A percentile compares a stretch with the other conserved stretches of the same genome.
phyloP scores from a whole-genome alignment of 1,140 invertebrate species.

The Drosophila mauritiana region DNA sequence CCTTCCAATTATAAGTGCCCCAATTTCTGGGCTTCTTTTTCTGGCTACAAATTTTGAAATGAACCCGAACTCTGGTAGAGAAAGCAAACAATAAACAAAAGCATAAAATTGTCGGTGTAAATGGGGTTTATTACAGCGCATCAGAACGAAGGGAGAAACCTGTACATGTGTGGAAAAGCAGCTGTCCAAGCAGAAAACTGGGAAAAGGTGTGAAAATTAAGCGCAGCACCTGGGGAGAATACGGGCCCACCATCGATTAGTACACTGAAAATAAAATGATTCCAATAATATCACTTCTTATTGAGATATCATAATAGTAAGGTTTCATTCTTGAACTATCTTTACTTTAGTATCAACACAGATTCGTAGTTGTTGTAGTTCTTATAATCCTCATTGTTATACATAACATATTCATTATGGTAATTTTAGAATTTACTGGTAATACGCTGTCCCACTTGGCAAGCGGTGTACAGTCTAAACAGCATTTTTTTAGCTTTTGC shows the following conservation, averaged over 20 bases:
- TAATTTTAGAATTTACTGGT: neutral
- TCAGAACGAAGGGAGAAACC: slow-evolving; percentile 15
- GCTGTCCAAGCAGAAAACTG: slow-evolving; percentile 43
- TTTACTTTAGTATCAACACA: no score
- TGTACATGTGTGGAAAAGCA: slow-evolving; percentile 33
- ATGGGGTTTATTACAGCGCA: slow-evolving; percentile 74
- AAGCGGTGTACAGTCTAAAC: slow-evolving; percentile 17
- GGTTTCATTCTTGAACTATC: no score
- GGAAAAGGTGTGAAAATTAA: slow-evolving; percentile 55
- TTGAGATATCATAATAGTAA: no score
- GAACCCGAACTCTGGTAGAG: slow-evolving; percentile 53
- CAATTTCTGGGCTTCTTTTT: slow-evolving; percentile 15
- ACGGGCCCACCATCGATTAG: neutral
- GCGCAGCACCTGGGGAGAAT: slow-evolving; percentile 11
- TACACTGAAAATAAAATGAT: neutral
- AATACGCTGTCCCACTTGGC: slow-evolving; percentile 18
- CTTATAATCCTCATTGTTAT: neutral
- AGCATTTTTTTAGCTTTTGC: neutral
- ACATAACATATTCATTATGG: neutral
- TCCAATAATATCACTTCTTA: neutral
- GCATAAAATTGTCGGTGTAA: slow-evolving; percentile 62
- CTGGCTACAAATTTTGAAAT: slow-evolving; percentile 69
- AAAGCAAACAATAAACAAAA: slow-evolving; percentile 59
- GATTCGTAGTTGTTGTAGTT: neutral
- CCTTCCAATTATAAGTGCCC: slow-evolving; percentile 47